Conservation (phyloP, 2,888 invertebrate genomes). For the Meghimatium bilineatum region DNA sequence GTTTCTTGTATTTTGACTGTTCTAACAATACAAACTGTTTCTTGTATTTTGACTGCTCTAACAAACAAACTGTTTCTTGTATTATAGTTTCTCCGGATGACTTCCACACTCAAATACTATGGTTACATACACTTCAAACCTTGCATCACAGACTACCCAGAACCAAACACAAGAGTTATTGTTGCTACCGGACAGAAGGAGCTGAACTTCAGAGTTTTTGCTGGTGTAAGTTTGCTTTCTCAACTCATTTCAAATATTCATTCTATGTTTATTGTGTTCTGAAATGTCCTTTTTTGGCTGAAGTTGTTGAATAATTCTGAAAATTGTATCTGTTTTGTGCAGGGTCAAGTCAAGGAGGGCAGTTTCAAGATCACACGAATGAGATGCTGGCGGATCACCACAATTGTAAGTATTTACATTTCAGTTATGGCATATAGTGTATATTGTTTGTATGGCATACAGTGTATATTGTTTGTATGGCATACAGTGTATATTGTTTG, state of each 20-base stretch:
- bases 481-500: too few relatives aligned
- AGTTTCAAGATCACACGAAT: slow-evolving; percentile 95
- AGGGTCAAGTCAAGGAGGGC: slow-evolving; percentile 83
- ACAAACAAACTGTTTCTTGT: too few relatives aligned
- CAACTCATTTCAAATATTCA: too few relatives aligned
- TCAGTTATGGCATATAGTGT: too few relatives aligned
- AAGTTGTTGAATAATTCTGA: not conserved
- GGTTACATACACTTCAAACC: slow-evolving; percentile 89
- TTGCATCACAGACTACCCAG: slow-evolving; percentile 87
- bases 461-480: too few relatives aligned
- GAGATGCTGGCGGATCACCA: slow-evolving; percentile 97
- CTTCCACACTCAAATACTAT: slow-evolving; percentile 91
- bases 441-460: too few relatives aligned
- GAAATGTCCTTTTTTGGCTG: not conserved
- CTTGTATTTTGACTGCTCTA: too few relatives aligned
- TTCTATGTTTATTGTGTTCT: too few relatives aligned
- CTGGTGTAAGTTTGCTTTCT: slow-evolving; percentile 53
- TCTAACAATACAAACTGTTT: too few relatives aligned
- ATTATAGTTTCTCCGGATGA: slow-evolving; percentile 80
- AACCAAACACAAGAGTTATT: slow-evolving; percentile 82
- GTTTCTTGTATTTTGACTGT: too few relatives aligned
- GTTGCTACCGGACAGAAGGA: slow-evolving; percentile 92
- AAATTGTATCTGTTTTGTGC: slow-evolving; percentile 21
- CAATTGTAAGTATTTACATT: slow-evolving; percentile 76
- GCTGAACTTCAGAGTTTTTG: slow-evolving; percentile 83